These are phyloP conservation scores for Sebastes cheni DNA, from an alignment of 2,797 vertebrate species.

Conservation along the genomic window DNA sequence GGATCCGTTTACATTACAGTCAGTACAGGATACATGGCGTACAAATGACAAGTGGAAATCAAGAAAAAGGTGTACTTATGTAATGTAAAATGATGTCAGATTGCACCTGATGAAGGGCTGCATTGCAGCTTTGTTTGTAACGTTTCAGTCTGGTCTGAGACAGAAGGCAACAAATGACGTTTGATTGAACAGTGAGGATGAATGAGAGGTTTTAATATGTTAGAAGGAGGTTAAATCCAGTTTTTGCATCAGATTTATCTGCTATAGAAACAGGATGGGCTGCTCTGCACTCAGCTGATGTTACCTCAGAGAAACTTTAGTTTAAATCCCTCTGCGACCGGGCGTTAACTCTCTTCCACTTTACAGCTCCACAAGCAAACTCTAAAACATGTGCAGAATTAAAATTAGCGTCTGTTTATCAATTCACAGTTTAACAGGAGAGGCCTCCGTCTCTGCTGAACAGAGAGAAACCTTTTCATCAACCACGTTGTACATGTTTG, in stretches of 20 bases:
- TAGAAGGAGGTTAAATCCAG: neutral
- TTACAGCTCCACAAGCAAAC: neutral
- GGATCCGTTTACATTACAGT: no score
- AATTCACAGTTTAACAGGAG: neutral
- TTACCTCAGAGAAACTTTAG: neutral
- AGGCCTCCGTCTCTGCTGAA: neutral
- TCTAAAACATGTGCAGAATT: neutral
- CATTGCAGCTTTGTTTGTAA: neutral
- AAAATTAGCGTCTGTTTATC: neutral
- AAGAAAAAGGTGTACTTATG: no score
- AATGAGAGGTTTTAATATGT: neutral
- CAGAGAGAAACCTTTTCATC: neutral
- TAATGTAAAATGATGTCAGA: neutral
- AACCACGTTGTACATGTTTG: neutral
- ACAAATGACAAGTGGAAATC: no score
- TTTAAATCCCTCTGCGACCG: neutral
- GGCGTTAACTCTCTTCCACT: slow-evolving; percentile 8
- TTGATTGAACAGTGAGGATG: neutral
- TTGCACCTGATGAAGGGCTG: no score
- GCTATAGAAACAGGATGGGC: neutral
- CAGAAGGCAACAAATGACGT: neutral
- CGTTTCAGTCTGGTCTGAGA: neutral
- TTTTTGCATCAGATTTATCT: neutral
- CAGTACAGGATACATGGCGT: no score
- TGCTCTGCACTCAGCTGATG: neutral